Conservation (phyloP, 2,888 invertebrate species). For the Drosophila paranaensis region DNA sequence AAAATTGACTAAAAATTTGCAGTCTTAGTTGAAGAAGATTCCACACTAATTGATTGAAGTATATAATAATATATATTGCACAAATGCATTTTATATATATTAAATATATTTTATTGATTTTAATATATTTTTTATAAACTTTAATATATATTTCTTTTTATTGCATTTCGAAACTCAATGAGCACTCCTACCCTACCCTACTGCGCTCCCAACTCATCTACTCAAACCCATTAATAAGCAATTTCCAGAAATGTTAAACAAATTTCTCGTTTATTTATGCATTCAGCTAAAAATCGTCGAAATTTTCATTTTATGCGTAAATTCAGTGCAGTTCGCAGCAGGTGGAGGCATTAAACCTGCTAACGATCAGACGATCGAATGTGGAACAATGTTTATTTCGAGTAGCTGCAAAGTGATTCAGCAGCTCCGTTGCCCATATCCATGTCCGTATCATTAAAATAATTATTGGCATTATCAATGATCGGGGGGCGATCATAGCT, state of each 20-base stretch:
- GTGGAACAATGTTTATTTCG: constrained; percentile 10
- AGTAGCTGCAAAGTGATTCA: constrained; percentile 6
- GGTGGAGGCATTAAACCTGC: background rate
- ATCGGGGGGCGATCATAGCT: constrained; percentile 14
- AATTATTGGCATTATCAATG: constrained; percentile 13
- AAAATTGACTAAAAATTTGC: no score
- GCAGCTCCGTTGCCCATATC: constrained; percentile 7
- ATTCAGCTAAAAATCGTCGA: background rate
- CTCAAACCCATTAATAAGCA: no score
- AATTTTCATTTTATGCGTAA: background rate
- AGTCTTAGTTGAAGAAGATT: no score
- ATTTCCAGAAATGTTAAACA: background rate
- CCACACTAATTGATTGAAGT: no score
- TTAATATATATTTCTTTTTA: no score
- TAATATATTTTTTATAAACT: no score
- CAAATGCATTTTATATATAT: no score
- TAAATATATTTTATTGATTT: no score
- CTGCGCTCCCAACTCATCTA: no score
- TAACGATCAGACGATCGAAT: background rate
- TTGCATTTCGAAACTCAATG: no score
- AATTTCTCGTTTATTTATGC: background rate
- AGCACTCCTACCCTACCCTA: no score
- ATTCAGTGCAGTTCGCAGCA: background rate
- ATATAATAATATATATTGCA: no score
- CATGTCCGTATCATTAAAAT: constrained; percentile 7